Conservation (phyloP, 1,140 invertebrate genomes). For the Bradysia coprophila region DNA sequence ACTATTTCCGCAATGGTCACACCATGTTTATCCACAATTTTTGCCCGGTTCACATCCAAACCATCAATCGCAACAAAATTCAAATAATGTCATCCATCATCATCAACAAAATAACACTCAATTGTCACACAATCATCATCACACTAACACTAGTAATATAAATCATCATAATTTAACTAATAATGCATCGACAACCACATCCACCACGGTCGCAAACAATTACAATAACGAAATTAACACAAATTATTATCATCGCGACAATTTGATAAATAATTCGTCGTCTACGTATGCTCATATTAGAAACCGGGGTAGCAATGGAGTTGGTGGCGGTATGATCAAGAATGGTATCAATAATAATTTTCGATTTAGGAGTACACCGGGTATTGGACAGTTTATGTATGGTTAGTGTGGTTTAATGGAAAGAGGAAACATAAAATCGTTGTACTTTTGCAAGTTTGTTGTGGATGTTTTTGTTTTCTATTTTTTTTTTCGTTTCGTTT, state of each 20-base stretch:
- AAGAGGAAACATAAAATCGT: too few species aligned
- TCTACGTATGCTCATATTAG: not conserved
- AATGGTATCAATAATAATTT: constrained; percentile 24
- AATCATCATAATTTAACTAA: not conserved
- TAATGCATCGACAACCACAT: not conserved
- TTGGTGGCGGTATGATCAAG: constrained; percentile 8
- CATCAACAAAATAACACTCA: constrained; percentile 13
- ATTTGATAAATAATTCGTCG: not conserved
- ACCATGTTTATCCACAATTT: constrained; percentile 82
- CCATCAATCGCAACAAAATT: constrained; percentile 14
- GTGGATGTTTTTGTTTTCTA: not conserved
- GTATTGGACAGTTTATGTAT: not conserved
- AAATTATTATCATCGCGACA: not conserved
- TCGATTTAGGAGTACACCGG: constrained; percentile 18
- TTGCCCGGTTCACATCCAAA: constrained; percentile 68
- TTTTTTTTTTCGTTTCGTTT: not conserved
- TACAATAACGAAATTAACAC: not conserved
- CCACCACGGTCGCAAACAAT: not conserved
- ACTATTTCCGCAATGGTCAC: constrained; percentile 79
- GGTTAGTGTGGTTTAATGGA: too few species aligned
- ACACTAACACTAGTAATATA: not conserved
- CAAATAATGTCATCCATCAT: constrained; percentile 5
- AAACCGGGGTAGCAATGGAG: not conserved
- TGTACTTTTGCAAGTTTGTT: not conserved
- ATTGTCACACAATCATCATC: constrained; percentile 4